phyloP scores from a whole-genome alignment of 2,888 invertebrate genomes.

The Andrena minutula region DNA sequence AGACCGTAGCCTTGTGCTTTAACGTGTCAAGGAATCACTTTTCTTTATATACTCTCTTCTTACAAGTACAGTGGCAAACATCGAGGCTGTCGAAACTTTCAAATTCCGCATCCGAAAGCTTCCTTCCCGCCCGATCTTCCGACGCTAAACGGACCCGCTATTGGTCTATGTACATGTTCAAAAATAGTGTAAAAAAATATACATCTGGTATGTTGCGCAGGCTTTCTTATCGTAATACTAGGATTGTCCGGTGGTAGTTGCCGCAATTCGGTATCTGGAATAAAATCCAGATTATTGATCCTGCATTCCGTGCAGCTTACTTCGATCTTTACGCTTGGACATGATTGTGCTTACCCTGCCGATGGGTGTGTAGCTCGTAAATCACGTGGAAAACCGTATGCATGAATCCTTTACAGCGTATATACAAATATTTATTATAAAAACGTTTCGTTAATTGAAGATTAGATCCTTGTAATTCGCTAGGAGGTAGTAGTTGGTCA shows the following conservation, averaged over 20 bases:
- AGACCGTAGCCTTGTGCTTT: constrained; percentile 3
- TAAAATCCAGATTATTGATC: background rate
- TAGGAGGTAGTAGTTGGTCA: constrained; percentile 96
- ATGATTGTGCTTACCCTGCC: constrained; percentile 3
- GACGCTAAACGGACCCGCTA: background rate
- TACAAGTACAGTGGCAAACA: background rate
- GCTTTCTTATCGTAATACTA: constrained; percentile 32
- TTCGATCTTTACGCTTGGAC: no score
- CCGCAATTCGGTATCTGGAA: constrained; percentile 35
- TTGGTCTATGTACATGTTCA: constrained; percentile 15
- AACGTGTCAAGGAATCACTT: constrained; percentile 22
- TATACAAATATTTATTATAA: constrained; percentile 32
- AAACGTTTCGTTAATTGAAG: constrained; percentile 91
- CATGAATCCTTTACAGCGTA: constrained; percentile 25
- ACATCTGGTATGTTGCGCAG: constrained; percentile 31
- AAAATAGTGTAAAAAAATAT: constrained; percentile 59
- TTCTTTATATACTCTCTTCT: background rate
- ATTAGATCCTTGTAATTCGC: constrained; percentile 97
- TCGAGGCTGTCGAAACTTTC: background rate
- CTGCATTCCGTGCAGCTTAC: background rate
- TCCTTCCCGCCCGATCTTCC: background rate
- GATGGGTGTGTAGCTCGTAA: background rate
- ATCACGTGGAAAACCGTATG: constrained; percentile 18
- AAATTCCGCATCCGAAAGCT: background rate
- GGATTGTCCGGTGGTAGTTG: constrained; percentile 9